Evolutionary conservation across 1,140 invertebrate genomes (phyloP), one percentile per base, ranked within the genome.

Genomic region (Carposina sasakii): DNA sequence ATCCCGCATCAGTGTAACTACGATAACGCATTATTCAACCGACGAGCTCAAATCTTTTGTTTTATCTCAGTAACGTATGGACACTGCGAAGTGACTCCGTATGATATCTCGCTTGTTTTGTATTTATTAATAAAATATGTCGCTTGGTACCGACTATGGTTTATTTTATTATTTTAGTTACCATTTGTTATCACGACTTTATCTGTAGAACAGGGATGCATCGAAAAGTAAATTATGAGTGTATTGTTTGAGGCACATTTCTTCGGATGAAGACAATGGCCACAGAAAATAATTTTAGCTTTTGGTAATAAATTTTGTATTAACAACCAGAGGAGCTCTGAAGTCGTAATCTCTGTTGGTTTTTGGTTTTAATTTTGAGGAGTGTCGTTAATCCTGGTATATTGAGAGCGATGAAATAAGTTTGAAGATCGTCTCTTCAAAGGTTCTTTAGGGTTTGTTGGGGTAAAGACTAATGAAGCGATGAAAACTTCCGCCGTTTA

Each of bases 71-170:
- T 81, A 83, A 83, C 70, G 72, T 83, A 83, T 83, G 79, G 76
- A 79, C 70, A 78, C 74, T 76, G 74, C 77, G 70, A 81, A 83
- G 79, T 83, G 74, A 81, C 76, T 67, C 67, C 75, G 68, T 76
- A 81, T 78, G 76, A 79, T 77, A 71, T 67, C 63, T 66, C 69
- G 67, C 56, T 83, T 71, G 71, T 83, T 78, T 83, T 81, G 70
- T 57, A 69, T 83, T 83, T 81, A 78, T 81, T 83, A 83, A 81
- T 83, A 74, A 83, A 83, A 83, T 83, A 83, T 83, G 78, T 82
- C 78, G 75, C 79, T 53, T 51, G 48, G 46, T 75, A 67, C 67
- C 33, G 33, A 6, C 60, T 52, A 59, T 54, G 59, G 68, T 69
- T 76, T 72, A 76, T 78, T 81, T 79, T 82, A 76, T 81, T 81